Evolutionary conservation across 2,888 invertebrate species (phyloP).

Genomic region (Stenoptilia bipunctidactyla): DNA sequence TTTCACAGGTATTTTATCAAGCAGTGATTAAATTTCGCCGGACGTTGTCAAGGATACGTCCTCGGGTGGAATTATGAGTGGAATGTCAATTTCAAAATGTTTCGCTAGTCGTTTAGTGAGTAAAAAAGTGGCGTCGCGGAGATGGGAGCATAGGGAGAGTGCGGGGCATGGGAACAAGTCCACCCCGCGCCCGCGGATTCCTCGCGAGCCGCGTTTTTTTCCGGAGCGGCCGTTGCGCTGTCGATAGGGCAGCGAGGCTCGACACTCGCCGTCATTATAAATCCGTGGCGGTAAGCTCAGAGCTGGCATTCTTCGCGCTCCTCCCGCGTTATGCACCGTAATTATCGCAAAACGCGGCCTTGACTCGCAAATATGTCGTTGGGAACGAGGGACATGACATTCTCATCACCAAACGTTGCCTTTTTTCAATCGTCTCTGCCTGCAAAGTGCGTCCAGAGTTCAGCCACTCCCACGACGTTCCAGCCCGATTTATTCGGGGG

Average conservation of each 20-base stretch:
- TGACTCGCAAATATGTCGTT: slow-evolving; percentile 68
- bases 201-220: slow-evolving; percentile 48
- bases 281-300: slow-evolving; percentile 63
- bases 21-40: slow-evolving; percentile 44
- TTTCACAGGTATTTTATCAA: slow-evolving; percentile 49
- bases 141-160: slow-evolving; percentile 21
- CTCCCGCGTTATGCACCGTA: slow-evolving; percentile 63
- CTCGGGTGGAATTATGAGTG: slow-evolving; percentile 55
- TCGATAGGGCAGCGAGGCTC: slow-evolving; percentile 40
- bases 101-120: slow-evolving; percentile 58
- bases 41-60: slow-evolving; percentile 54
- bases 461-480: slow-evolving; percentile 55
- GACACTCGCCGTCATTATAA: slow-evolving; percentile 64
- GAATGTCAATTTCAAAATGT: slow-evolving; percentile 68
- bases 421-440: slow-evolving; percentile 44
- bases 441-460: slow-evolving; percentile 37
- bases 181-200: slow-evolving; percentile 41
- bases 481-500: slow-evolving; percentile 38
- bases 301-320: slow-evolving; percentile 57
- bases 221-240: slow-evolving; percentile 28
- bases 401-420: slow-evolving; percentile 64
- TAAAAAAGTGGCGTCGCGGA: slow-evolving; percentile 42
- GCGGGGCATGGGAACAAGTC: slow-evolving; percentile 48
- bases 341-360: slow-evolving; percentile 66
- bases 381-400: slow-evolving; percentile 68